Conservation (phyloP, 2,113 vertebrate species). For the Vicugna pacos region DNA sequence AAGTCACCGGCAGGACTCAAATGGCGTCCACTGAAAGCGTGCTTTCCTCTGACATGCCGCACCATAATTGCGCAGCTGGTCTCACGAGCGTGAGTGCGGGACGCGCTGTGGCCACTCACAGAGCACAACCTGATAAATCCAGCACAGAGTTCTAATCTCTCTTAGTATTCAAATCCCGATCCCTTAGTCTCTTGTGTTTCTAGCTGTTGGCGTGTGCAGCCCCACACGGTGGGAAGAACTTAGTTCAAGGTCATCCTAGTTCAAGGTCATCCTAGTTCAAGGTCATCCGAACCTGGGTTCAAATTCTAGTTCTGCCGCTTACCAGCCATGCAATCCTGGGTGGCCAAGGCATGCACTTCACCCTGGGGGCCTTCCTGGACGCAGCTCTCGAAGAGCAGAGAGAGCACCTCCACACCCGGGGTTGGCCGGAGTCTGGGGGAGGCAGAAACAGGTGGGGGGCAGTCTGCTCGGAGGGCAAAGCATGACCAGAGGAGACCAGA, state of each 20-base stretch:
- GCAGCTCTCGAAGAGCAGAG: neutral
- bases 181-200: neutral
- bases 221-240: too few relatives aligned
- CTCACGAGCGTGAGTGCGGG: neutral
- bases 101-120: neutral
- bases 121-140: neutral
- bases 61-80: neutral
- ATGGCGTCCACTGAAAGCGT: too few relatives aligned
- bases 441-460: neutral
- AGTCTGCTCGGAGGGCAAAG: neutral
- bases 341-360: neutral
- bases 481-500: neutral
- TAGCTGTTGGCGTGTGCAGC: neutral
- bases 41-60: neutral
- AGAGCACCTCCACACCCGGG: neutral
- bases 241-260: neutral
- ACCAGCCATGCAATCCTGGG: neutral
- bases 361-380: too few relatives aligned
- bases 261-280: neutral
- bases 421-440: neutral
- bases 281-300: neutral
- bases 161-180: neutral
- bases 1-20: neutral
- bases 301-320: neutral
- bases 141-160: neutral